phyloP scores from a whole-genome alignment of 2,888 invertebrate genomes.

The Apamea anceps region DNA sequence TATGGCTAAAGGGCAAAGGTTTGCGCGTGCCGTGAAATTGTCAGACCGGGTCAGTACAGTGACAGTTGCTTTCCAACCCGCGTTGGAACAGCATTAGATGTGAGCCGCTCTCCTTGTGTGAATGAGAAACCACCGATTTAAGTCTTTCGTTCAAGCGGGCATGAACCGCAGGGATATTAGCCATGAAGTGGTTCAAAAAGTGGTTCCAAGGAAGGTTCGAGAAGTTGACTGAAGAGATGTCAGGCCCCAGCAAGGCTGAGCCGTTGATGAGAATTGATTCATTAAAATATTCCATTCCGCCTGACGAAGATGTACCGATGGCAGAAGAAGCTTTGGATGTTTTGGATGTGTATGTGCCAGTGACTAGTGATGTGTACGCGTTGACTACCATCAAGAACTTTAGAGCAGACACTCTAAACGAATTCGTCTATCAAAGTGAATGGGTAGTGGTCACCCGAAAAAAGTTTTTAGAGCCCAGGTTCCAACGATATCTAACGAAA shows the following conservation, averaged over 20 bases:
- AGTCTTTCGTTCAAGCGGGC: constrained; percentile 91
- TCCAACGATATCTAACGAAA: constrained; percentile 78
- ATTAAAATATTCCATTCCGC: constrained; percentile 60
- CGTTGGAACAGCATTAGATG: constrained; percentile 68
- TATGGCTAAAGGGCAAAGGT: constrained; percentile 86
- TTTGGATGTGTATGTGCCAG: constrained; percentile 61
- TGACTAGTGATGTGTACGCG: constrained; percentile 77
- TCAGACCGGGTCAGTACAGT: constrained; percentile 68
- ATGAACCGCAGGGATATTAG: constrained; percentile 91
- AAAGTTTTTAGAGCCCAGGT: constrained; percentile 80
- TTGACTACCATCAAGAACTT: constrained; percentile 85
- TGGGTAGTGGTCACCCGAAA: constrained; percentile 83
- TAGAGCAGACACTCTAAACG: constrained; percentile 78
- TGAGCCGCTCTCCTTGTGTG: constrained; percentile 74
- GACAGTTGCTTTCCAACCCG: constrained; percentile 76
- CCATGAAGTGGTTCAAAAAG: constrained; percentile 92
- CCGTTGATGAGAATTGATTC: constrained; percentile 70
- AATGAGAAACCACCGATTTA: constrained; percentile 91
- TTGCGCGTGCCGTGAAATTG: constrained; percentile 84
- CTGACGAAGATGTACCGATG: constrained; percentile 53
- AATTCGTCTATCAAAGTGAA: constrained; percentile 82
- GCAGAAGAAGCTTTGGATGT: constrained; percentile 67
- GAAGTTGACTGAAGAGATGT: constrained; percentile 79
- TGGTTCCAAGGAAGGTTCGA: constrained; percentile 90
- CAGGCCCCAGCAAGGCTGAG: constrained; percentile 64